Evolutionary conservation across 2,113 vertebrate species (phyloP).

Genomic region (Orycteropus afer): DNA sequence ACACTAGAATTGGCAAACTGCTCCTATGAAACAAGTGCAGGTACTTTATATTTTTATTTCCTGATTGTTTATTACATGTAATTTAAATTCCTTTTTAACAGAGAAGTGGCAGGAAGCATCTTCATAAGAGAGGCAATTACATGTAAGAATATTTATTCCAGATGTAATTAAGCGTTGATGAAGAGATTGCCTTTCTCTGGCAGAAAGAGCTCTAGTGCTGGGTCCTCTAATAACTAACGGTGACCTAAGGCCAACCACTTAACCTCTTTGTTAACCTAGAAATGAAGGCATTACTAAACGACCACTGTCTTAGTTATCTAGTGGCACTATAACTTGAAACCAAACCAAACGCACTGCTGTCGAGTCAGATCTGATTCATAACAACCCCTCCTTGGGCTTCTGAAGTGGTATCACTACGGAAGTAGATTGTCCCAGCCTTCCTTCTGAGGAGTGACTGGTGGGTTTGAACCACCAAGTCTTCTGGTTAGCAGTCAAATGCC

Average conservation of each 20-base stretch:
- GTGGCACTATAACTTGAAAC: too few relatives aligned
- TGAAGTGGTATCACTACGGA: too few relatives aligned
- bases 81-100: slow-evolving; percentile 55
- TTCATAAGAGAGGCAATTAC: slow-evolving; percentile 13
- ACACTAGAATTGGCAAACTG: not conserved
- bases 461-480: too few relatives aligned
- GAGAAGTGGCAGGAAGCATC: not conserved
- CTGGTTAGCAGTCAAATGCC: too few relatives aligned
- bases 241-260: not conserved
- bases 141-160: not conserved
- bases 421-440: too few relatives aligned
- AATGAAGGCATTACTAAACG: not conserved
- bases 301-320: too few relatives aligned
- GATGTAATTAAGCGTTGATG: not conserved
- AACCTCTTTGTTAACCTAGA: not conserved
- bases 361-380: too few relatives aligned
- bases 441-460: too few relatives aligned
- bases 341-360: too few relatives aligned
- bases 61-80: not conserved
- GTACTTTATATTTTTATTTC: not conserved
- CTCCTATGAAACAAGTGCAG: not conserved
- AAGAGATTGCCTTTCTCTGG: not conserved
- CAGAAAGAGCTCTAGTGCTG: not conserved
- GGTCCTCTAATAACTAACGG: not conserved
- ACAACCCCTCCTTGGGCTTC: too few relatives aligned